Conservation (phyloP, 2,113 vertebrate genomes). For the Bucco capensis region DNA sequence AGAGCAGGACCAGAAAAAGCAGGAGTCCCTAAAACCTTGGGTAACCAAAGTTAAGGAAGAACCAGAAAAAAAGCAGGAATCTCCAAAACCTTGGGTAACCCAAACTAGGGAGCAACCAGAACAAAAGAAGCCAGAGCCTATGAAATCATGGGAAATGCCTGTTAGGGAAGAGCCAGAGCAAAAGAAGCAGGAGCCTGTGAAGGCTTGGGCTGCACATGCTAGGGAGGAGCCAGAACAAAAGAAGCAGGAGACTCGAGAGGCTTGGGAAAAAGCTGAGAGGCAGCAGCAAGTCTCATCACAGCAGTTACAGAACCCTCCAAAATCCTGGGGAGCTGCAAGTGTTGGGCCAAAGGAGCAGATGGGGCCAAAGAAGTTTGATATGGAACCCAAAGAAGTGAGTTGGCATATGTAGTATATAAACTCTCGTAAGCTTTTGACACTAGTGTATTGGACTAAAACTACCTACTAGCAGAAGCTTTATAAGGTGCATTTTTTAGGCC, state of each 20-base stretch:
- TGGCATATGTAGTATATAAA: slow-evolving; percentile 28
- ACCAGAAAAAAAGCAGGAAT: slow-evolving; percentile 69
- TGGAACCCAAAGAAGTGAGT: slow-evolving; percentile 81
- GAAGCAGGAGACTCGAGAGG: slow-evolving; percentile 62
- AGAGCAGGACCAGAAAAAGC: slow-evolving; percentile 72
- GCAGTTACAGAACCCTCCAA: slow-evolving; percentile 60
- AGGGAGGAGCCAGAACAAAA: slow-evolving; percentile 73
- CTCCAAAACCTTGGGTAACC: slow-evolving; percentile 77
- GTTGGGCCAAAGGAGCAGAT: slow-evolving; percentile 76
- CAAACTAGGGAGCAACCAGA: slow-evolving; percentile 61
- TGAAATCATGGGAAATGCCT: slow-evolving; percentile 59
- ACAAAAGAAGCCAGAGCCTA: slow-evolving; percentile 54
- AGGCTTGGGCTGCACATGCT: slow-evolving; percentile 43
- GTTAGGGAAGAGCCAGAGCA: slow-evolving; percentile 67
- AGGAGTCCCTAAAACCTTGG: slow-evolving; percentile 44
- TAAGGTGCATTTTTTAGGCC: not conserved
- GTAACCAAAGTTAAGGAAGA: slow-evolving; percentile 59
- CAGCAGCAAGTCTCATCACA: slow-evolving; percentile 39
- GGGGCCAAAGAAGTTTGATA: slow-evolving; percentile 70
- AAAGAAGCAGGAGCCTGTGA: slow-evolving; percentile 62
- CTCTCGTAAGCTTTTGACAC: slow-evolving; percentile 23
- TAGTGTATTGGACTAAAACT: not conserved
- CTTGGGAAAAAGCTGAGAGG: slow-evolving; percentile 65
- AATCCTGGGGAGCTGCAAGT: slow-evolving; percentile 79
- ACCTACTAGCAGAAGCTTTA: not conserved